These are phyloP conservation scores for Hemicordylus capensis DNA, from an alignment of 2,113 vertebrate genomes.

Conservation along the genomic window DNA sequence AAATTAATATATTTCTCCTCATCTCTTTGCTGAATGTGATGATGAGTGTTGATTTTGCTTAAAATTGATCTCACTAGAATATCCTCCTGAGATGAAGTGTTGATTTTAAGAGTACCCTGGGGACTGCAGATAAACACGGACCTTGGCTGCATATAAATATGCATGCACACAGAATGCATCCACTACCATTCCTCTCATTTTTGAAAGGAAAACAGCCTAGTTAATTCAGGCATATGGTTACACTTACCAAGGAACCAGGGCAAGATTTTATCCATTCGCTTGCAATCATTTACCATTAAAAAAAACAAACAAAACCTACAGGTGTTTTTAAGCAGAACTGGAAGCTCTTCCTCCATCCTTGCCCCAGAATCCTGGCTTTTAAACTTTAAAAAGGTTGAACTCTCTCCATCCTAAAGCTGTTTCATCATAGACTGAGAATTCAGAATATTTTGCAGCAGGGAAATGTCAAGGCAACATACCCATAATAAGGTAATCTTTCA, in stretches of 20 bases:
- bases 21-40: neutral
- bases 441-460: neutral
- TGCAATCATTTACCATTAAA: conserved; percentile 5
- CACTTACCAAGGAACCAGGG: neutral
- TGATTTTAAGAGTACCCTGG: conserved; percentile 4
- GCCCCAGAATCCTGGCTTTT: neutral
- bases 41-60: neutral
- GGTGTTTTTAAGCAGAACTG: conserved; percentile 17
- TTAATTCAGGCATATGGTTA: neutral
- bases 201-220: neutral
- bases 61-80: neutral
- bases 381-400: conserved; percentile 30
- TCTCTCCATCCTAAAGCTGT: neutral
- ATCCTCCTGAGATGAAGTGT: neutral
- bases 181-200: neutral
- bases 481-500: neutral
- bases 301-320: neutral
- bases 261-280: neutral
- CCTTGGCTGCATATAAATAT: neutral
- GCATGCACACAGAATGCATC: neutral
- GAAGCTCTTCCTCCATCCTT: conserved; percentile 19
- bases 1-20: neutral
- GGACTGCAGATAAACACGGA: neutral
- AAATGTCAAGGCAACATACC: conserved; percentile 3
- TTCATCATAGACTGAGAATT: conserved; percentile 2